These are phyloP conservation scores for Sardina pilchardus DNA, from an alignment of 2,113 vertebrate genomes.

Conservation along the genomic window DNA sequence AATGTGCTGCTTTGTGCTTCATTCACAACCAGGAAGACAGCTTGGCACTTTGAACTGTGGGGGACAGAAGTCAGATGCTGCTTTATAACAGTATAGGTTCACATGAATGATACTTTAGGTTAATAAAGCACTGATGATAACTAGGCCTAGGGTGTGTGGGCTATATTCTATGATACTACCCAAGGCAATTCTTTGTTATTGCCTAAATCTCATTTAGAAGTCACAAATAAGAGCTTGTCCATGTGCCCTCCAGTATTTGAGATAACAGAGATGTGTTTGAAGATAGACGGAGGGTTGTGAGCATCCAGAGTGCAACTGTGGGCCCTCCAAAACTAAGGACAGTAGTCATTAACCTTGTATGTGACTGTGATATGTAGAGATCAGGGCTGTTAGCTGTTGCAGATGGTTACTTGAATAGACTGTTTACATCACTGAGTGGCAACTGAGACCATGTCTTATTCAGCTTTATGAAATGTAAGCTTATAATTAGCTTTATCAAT, in stretches of 20 bases:
- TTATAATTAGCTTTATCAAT: not conserved
- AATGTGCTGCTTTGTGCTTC: slow-evolving; percentile 34
- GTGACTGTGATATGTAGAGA: too few species aligned
- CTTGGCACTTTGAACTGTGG: not conserved
- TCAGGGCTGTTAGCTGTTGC: too few species aligned
- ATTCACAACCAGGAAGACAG: not conserved
- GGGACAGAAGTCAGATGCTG: not conserved
- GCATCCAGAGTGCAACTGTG: too few species aligned
- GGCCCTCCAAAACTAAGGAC: too few species aligned
- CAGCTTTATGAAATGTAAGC: too few species aligned
- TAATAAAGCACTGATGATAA: not conserved
- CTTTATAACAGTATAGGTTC: not conserved
- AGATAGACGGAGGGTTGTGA: too few species aligned
- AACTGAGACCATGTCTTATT: not conserved
- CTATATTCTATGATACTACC: not conserved
- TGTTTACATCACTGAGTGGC: not conserved
- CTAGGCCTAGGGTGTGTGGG: not conserved
- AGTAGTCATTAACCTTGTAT: too few species aligned
- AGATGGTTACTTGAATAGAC: not conserved
- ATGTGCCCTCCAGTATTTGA: not conserved
- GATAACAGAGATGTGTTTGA: too few species aligned
- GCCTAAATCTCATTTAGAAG: too few species aligned
- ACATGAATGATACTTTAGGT: not conserved
- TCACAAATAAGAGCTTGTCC: not conserved
- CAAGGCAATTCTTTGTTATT: too few species aligned